phyloP scores from a whole-genome alignment of 92 coral and sea anemone species.

The Zoanthus gigantus region DNA sequence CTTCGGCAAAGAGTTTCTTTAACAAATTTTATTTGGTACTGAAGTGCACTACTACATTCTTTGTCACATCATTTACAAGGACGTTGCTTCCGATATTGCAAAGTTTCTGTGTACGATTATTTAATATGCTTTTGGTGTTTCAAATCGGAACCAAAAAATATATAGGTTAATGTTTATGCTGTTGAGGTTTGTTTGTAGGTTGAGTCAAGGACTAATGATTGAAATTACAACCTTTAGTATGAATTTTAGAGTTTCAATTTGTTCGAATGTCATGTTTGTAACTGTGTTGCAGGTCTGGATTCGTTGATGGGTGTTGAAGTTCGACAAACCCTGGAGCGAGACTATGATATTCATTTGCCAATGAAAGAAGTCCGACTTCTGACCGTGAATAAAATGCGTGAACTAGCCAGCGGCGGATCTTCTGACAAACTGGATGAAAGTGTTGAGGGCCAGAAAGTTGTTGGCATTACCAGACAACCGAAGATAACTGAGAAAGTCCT shows the following conservation, averaged over 20 bases:
- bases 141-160: too few relatives aligned
- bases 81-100: too few relatives aligned
- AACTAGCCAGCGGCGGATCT: conserved; percentile 62
- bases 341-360: conserved; percentile 78
- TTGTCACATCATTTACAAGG: too few relatives aligned
- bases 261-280: neutral
- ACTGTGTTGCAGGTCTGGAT: conserved; percentile 68
- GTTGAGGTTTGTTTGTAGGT: neutral
- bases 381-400: conserved; percentile 79
- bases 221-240: neutral
- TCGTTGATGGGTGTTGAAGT: conserved; percentile 91
- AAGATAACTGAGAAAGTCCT: conserved; percentile 45
- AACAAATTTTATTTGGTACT: too few relatives aligned
- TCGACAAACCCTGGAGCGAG: conserved; percentile 86
- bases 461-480: conserved; percentile 28
- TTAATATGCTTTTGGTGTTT: too few relatives aligned
- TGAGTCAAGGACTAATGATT: neutral
- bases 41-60: too few relatives aligned
- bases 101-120: too few relatives aligned
- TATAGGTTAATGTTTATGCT: neutral
- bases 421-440: conserved; percentile 40
- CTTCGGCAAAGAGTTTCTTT: too few relatives aligned
- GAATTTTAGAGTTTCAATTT: neutral
- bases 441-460: neutral
- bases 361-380: conserved; percentile 86